phyloP scores from a whole-genome alignment of 2,888 invertebrate species.

The Epirrhoe tristata region DNA sequence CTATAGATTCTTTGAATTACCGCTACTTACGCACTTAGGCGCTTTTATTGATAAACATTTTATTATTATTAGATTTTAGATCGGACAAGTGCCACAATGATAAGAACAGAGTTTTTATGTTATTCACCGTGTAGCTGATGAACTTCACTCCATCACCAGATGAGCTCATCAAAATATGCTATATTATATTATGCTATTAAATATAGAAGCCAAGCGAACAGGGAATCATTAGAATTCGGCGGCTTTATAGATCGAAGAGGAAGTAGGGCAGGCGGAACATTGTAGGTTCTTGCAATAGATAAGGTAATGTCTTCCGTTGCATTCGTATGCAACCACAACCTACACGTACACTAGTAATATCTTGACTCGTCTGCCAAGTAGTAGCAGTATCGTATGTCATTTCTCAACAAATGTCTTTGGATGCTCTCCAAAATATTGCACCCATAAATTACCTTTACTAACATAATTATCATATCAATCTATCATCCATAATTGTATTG shows the following conservation, averaged over 20 bases:
- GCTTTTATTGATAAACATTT: background rate
- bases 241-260: background rate
- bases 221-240: background rate
- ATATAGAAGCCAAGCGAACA: too few relatives aligned
- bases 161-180: too few relatives aligned
- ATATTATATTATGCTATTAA: too few relatives aligned
- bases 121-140: too few relatives aligned
- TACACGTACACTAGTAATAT: slow-evolving; percentile 51
- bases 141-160: too few relatives aligned
- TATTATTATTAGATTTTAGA: background rate
- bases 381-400: slow-evolving; percentile 57
- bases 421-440: slow-evolving; percentile 56
- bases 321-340: slow-evolving; percentile 46
- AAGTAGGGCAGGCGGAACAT: slow-evolving; percentile 13
- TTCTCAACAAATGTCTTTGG: slow-evolving; percentile 59
- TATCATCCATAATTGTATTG: background rate
- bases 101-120: background rate
- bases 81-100: background rate
- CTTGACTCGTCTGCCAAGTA: slow-evolving; percentile 60
- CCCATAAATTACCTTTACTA: slow-evolving; percentile 54
- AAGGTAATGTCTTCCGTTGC: slow-evolving; percentile 53
- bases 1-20: slow-evolving; percentile 30
- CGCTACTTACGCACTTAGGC: slow-evolving; percentile 6
- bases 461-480: slow-evolving; percentile 49
- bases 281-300: slow-evolving; percentile 46